Conservation (phyloP, 2,113 vertebrate genomes). For the Megaleporinus macrocephalus region DNA sequence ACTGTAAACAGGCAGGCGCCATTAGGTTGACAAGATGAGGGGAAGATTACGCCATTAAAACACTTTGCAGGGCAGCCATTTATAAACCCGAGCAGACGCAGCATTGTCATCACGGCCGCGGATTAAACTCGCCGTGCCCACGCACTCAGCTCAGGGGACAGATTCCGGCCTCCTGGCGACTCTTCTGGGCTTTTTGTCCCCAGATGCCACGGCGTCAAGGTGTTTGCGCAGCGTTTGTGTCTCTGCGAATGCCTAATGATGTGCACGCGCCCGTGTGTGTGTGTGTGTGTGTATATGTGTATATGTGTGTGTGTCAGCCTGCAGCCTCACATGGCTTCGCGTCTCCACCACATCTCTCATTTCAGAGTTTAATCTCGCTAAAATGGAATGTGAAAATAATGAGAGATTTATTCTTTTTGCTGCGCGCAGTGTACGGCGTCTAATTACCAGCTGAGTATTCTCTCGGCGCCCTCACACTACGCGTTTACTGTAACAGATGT, state of each 20-base stretch:
- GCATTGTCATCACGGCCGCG: constrained; percentile 29
- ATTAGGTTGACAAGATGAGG: constrained; percentile 55
- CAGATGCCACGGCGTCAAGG: constrained; percentile 31
- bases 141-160: constrained; percentile 37
- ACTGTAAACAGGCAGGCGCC: constrained; percentile 57
- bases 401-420: constrained; percentile 41
- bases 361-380: constrained; percentile 36
- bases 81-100: constrained; percentile 43
- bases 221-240: constrained; percentile 33
- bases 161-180: constrained; percentile 29
- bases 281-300: background rate
- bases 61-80: constrained; percentile 35
- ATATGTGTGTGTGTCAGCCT: background rate
- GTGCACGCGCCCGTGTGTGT: background rate
- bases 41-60: constrained; percentile 54
- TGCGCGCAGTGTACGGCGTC: constrained; percentile 37
- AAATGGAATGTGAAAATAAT: constrained; percentile 46
- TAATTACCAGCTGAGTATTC: constrained; percentile 48
- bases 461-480: constrained; percentile 22
- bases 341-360: constrained; percentile 12
- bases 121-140: constrained; percentile 45
- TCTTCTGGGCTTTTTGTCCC: background rate
- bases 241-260: constrained; percentile 32
- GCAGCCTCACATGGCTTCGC: constrained; percentile 4
- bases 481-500: constrained; percentile 49